Conservation (phyloP, 2,888 invertebrate genomes). For the Choreutis nemorana region DNA sequence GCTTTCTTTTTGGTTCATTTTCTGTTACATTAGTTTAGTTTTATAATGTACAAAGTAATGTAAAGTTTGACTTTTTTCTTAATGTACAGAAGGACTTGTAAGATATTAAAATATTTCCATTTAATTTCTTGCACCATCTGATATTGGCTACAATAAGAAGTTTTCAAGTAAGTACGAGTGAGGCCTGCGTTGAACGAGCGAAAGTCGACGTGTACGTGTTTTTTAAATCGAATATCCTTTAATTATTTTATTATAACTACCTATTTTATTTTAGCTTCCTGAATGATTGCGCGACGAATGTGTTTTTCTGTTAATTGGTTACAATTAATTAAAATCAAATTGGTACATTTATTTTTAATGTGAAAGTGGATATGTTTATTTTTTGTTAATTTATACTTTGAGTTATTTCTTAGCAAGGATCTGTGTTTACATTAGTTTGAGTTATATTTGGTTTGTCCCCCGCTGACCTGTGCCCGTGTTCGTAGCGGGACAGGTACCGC, state of each 20-base stretch:
- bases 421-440: constrained; percentile 64
- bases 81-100: constrained; percentile 64
- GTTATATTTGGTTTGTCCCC: constrained; percentile 70
- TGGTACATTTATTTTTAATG: constrained; percentile 29
- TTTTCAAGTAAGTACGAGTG: constrained; percentile 66
- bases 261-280: constrained; percentile 53
- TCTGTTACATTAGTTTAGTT: constrained; percentile 65
- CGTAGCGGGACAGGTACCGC: constrained; percentile 95
- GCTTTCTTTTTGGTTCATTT: constrained; percentile 71
- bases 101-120: constrained; percentile 67
- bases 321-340: constrained; percentile 20
- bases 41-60: constrained; percentile 62
- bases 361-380: constrained; percentile 39
- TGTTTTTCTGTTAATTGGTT: constrained; percentile 17
- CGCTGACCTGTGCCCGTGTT: constrained; percentile 78
- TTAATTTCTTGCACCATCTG: constrained; percentile 72
- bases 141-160: constrained; percentile 74
- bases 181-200: constrained; percentile 30
- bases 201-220: constrained; percentile 23
- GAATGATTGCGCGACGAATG: constrained; percentile 50
- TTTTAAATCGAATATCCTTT: constrained; percentile 1
- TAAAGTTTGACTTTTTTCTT: constrained; percentile 60
- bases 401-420: constrained; percentile 50
- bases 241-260: constrained; percentile 14
- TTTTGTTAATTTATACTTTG: constrained; percentile 35